Evolutionary conservation across 2,797 vertebrate species (phyloP).

Genomic region (Danio tinwini): DNA sequence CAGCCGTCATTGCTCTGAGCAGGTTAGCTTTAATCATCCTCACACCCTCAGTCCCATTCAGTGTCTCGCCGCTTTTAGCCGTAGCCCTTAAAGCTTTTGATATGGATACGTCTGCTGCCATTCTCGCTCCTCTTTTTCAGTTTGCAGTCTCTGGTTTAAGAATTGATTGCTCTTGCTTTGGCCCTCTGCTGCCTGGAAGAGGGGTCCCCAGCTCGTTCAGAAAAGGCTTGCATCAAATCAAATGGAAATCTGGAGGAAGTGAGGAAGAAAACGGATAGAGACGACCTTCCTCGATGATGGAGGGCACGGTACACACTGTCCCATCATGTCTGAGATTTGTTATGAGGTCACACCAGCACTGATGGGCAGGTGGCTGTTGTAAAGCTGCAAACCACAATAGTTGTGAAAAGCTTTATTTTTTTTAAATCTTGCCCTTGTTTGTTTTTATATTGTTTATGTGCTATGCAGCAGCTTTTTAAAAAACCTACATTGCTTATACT

Average conservation of each 20-base stretch:
- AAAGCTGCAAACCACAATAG: conserved; percentile 2
- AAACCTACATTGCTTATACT: too few species aligned
- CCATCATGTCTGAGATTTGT: conserved; percentile 20
- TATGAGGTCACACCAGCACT: conserved; percentile 37
- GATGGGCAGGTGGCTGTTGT: conserved; percentile 36
- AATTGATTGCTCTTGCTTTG: conserved; percentile 77
- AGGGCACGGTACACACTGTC: conserved; percentile 42
- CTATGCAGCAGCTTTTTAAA: too few species aligned
- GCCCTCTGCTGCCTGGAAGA: conserved; percentile 68
- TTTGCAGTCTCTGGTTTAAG: conserved; percentile 72
- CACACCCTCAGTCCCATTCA: conserved; percentile 70
- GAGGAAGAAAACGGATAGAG: conserved; percentile 65
- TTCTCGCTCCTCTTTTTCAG: conserved; percentile 70
- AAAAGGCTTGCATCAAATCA: conserved; percentile 65
- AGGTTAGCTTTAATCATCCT: conserved; percentile 77
- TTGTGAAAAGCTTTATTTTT: neutral
- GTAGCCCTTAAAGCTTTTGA: conserved; percentile 73
- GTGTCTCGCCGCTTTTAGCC: conserved; percentile 58
- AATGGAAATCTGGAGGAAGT: conserved; percentile 71
- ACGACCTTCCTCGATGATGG: conserved; percentile 65
- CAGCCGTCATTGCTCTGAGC: conserved; percentile 59
- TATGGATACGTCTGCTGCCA: conserved; percentile 73
- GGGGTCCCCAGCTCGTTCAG: conserved; percentile 31
- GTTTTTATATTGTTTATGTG: too few species aligned
- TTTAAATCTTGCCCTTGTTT: too few species aligned